A percentile compares a stretch with the other conserved stretches of the same genome.
Conservation (phyloP, 2,888 invertebrate species). For the Drosophila formosana region DNA sequence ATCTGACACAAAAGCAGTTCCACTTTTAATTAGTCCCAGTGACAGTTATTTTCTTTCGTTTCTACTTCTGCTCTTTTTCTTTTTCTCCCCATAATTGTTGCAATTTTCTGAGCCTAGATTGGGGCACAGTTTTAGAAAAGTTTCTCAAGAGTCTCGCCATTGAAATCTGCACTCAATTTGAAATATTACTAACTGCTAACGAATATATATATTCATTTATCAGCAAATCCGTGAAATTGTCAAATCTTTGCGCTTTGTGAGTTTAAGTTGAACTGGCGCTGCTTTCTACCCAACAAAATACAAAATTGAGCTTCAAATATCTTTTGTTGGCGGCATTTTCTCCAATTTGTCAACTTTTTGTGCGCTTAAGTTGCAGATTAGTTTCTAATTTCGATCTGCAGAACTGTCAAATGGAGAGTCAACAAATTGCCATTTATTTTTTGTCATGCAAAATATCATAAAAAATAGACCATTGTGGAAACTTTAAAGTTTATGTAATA, state of each 20-base stretch:
- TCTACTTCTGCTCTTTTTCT: not conserved
- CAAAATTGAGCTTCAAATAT: not conserved
- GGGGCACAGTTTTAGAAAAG: constrained; percentile 3
- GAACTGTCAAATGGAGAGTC: not conserved
- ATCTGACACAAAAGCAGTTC: constrained; percentile 23
- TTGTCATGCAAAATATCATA: not conserved
- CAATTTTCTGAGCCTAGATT: constrained; percentile 17
- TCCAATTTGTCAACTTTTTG: not conserved
- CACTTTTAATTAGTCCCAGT: constrained; percentile 56
- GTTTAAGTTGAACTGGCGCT: not conserved
- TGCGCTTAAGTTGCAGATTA: too few species aligned
- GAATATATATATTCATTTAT: too few species aligned
- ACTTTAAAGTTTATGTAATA: too few species aligned
- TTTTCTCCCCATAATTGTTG: constrained; percentile 3
- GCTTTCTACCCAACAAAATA: not conserved
- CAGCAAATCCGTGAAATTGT: not conserved
- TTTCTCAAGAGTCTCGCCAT: constrained; percentile 2
- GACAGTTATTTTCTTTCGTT: constrained; percentile 32
- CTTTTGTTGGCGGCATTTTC: not conserved
- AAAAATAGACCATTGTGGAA: not conserved
- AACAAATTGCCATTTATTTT: not conserved
- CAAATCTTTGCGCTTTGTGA: not conserved
- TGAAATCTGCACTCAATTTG: constrained; percentile 1
- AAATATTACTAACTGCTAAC: not conserved
- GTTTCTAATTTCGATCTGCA: not conserved